Evolutionary conservation across 2,113 vertebrate species (phyloP).

Genomic region (Mirza zaza): DNA sequence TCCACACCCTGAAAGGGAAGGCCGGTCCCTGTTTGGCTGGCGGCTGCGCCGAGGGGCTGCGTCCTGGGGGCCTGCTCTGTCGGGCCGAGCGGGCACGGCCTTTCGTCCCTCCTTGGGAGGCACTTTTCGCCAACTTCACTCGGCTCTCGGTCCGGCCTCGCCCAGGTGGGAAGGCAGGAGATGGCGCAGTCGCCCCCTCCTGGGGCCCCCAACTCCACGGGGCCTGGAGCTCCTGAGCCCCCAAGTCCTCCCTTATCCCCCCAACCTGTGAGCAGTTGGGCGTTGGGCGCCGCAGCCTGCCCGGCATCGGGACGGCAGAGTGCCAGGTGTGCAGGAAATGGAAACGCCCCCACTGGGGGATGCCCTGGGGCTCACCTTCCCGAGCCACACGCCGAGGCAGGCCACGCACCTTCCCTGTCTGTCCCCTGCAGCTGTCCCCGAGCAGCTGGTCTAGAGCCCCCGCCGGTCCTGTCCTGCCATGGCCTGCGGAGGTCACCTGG

Average conservation of each 20-base stretch:
- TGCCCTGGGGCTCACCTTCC: background rate
- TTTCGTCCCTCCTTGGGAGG: background rate
- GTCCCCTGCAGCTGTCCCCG: background rate
- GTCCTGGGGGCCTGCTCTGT: background rate
- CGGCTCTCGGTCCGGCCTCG: background rate
- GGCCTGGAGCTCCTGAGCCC: too few species aligned
- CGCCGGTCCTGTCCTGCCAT: accelerated
- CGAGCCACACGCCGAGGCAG: too few species aligned
- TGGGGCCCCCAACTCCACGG: background rate
- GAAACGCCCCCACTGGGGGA: too few species aligned
- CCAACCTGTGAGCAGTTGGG: accelerated
- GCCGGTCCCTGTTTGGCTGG: background rate
- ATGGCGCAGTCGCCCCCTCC: background rate
- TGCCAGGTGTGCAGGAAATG: too few species aligned
- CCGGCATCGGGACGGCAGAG: background rate
- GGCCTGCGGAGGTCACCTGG: background rate
- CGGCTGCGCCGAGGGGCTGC: accelerated
- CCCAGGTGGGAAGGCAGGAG: background rate
- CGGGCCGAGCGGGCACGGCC: accelerated
- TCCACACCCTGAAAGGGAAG: background rate
- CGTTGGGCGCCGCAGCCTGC: accelerated
- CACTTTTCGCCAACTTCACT: background rate
- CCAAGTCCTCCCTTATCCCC: background rate
- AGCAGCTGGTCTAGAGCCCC: background rate
- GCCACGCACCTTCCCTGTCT: background rate